Evolutionary conservation across 2,888 invertebrate genomes (phyloP), one percentile per base, ranked within the genome.

Genomic region (Cotesia congregata): DNA sequence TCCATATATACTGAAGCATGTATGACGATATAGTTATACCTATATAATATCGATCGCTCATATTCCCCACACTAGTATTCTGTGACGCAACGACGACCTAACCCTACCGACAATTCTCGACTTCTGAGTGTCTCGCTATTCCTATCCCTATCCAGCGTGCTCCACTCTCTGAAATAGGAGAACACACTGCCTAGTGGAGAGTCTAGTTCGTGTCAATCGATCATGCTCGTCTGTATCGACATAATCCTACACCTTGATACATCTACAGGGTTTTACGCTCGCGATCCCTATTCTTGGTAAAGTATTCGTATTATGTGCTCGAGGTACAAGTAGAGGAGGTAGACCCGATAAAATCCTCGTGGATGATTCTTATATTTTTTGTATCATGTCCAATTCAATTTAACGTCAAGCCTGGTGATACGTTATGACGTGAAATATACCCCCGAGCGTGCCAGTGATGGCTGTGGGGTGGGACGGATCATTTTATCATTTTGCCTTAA

Each of bases 41-140:
- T 30, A 30, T 30, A 30, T 3, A 30, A 30, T 30, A 62, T 71
- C 62, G 71, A 71, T 71, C 71, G 3, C 62, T 3, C 7, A 61
- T 38, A 7, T 61, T 38, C 70, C 39, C 30, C n/a, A 60, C 12
- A 38, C 70, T n/a, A 39, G 30, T 70, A 39, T n/a, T 71, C 71
- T 39, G 61, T 71, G 71, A 71, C 71, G 71, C 38, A 71, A 71
- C 50, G 50, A 30, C 70, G 71, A 71, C 71, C 61, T 71, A 71
- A 71, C 61, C 71, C 71, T 62, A 30, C 71, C 17, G 39, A 61
- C 15, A 70, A 70, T 70, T 70, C 70, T 70, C 70, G 17, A 59
- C 38, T 60, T 12, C 20, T 60, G 70, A 70, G 59, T 70, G 30
- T 70, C 59, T 70, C 30, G 7, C 59, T 70, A 50, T 70, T 30